Evolutionary conservation across 2,113 vertebrate genomes (phyloP).

Genomic region (Crotalus helleri): DNA sequence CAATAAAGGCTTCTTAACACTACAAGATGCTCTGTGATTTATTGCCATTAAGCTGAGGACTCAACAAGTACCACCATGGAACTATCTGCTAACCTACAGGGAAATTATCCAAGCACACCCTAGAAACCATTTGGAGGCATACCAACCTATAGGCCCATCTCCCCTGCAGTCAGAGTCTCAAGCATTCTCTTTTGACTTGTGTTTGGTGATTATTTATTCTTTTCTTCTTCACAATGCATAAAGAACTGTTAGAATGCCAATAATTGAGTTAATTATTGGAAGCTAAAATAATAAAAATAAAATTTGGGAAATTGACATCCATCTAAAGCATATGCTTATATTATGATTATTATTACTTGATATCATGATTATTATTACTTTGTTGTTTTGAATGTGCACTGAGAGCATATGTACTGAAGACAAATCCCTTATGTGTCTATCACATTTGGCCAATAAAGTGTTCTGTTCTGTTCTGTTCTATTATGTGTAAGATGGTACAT

Average conservation of each 20-base stretch:
- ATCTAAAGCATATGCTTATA: not conserved
- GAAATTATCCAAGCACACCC: not conserved
- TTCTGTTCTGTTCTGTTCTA: not conserved
- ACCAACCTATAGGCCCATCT: not conserved
- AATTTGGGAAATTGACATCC: not conserved
- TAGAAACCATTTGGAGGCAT: not conserved
- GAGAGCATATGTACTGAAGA: not conserved
- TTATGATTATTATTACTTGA: not conserved
- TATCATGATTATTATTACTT: not conserved
- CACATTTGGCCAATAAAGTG: not conserved
- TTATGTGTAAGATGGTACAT: not conserved
- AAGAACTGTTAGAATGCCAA: not conserved
- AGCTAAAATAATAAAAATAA: not conserved
- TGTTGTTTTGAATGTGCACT: not conserved
- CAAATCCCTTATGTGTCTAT: not conserved
- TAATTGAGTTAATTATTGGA: not conserved
- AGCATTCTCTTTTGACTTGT: not conserved
- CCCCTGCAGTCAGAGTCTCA: not conserved
- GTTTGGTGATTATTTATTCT: not conserved
- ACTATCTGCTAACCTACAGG: not conserved
- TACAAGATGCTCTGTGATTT: too few relatives aligned
- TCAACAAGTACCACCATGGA: not conserved
- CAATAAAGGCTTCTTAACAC: too few relatives aligned
- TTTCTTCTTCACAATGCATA: not conserved
- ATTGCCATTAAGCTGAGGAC: too few relatives aligned